Evolutionary conservation across 2,113 vertebrate genomes (phyloP), one percentile per base, ranked within the genome.

Genomic region (Verasper variegatus): DNA sequence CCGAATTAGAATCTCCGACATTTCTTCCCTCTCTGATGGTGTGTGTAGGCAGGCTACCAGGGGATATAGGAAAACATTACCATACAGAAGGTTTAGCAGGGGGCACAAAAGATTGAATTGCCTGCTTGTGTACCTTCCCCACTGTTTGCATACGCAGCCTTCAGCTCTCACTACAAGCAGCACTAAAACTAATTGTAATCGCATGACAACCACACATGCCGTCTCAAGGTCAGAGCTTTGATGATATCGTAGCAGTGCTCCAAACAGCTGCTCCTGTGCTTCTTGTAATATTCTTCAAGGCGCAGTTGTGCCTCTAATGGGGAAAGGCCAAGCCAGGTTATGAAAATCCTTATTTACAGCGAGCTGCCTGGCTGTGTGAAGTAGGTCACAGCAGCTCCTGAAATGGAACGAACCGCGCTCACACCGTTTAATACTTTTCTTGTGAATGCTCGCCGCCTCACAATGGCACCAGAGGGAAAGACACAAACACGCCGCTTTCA

Each of bases 321-420:
- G 90, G 87, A 91, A 90, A 92, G 88, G 91, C 89, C 87, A 90
- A 91, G 92, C 74, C 85, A 71, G 89, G 89, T 92, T 91, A 92
- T 86, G 87, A 92, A 83, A 86, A 92, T 91, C 82, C 83, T 91
- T 92, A 92, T 92, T 92, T 93, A 91, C 87, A 91, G 87, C 86
- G 83, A 64, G 86, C 88, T 85, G 88, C 85, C 82, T 77, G 91
- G 79, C 81, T 89, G 86, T 89, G 87, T 91, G 90, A 92, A 91
- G 89, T 92, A 91, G 92, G 92, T 92, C 91, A 92, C 85, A 77
- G 83, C 78, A 49, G 82, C 86, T 87, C 82, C 80, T 83, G 89
- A 86, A 90, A 92, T 85, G 91, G 86, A 92, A 84, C 81, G 37
- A 87, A 80, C 79, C 80, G 70, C 68, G 23, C 88, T 88, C 84